phyloP scores from a whole-genome alignment of 2,113 vertebrate species.

The Leptodactylus fuscus region DNA sequence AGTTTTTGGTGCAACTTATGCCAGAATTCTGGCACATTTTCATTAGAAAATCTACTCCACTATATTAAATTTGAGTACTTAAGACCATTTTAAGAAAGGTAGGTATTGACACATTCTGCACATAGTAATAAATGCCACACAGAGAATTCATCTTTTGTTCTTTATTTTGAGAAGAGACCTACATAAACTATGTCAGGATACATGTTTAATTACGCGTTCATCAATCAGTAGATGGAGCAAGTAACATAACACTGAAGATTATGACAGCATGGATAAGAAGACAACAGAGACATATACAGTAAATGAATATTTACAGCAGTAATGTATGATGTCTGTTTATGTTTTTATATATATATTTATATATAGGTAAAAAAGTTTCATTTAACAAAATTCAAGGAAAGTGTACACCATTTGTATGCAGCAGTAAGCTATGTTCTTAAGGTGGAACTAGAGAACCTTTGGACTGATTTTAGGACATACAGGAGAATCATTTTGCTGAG shows the following conservation, averaged over 20 bases:
- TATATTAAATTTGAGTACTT: too few relatives aligned
- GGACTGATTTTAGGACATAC: conserved; percentile 45
- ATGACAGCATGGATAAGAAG: conserved; percentile 68
- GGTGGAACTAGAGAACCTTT: conserved; percentile 62
- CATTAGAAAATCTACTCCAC: too few relatives aligned
- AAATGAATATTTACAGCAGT: conserved; percentile 81
- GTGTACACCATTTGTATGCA: conserved; percentile 69
- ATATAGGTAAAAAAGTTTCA: conserved; percentile 79
- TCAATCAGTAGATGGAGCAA: conserved; percentile 78
- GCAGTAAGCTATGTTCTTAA: conserved; percentile 66
- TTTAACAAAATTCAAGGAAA: conserved; percentile 68
- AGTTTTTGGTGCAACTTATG: too few relatives aligned
- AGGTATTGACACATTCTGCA: background rate
- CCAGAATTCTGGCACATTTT: too few relatives aligned
- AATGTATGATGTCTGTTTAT: conserved; percentile 73
- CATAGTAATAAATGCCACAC: background rate
- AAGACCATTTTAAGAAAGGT: too few relatives aligned
- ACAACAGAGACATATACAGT: conserved; percentile 75
- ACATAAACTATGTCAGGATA: conserved; percentile 84
- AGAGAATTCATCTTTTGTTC: conserved; percentile 67
- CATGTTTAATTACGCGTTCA: conserved; percentile 76
- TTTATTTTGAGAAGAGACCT: conserved; percentile 87
- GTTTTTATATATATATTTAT: conserved; percentile 70
- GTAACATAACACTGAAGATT: conserved; percentile 78
- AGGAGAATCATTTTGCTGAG: conserved; percentile 53